Base-by-base conservation (phyloP, 1,140 invertebrate genomes). In the Adoxophyes honmai region DNA sequence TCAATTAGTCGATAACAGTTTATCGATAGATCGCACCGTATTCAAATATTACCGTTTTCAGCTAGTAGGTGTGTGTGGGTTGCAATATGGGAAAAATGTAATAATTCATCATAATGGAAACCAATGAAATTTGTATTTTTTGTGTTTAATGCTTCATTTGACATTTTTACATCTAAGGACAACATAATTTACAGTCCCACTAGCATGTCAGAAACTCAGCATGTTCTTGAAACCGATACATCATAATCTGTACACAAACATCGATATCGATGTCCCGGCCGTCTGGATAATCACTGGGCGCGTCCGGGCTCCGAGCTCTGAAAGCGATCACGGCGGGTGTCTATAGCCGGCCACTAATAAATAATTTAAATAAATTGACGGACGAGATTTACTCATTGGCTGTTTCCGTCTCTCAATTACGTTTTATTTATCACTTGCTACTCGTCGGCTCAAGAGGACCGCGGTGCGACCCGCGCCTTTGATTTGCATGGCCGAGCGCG, bases 361-460 rank as follows among this genome's bases (percentile, higher is more conserved):
- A 88, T 88, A 85, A 88, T 88, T 88, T 88, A 83, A 88, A 88
- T 82, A 88, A 88, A 88, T 88, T 88, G 85, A 88, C 85, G 83
- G 83, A 86, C 83, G 85, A 88, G 85, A 88, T 88, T 88, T 88
- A 88, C 85, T 88, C 83, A 88, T 88, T 88, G 85, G 76, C 75
- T 78, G 83, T 82, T 86, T 88, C 85, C 85, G 85, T 83, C 75
- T 77, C 81, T 88, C 85, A 85, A 88, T 88, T 86, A 88, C 78
- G 70, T 68, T 80, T 88, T 88, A 88, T 88, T 88, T 88, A 88
- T 88, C 85, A 88, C 85, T 88, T 85, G 77, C 73, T 77, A 79
- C 75, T 72, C 73, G 71, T 66, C 78, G 73, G 66, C 66, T 73
- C 63, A 73, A 71, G 68, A 65, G 68, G 55, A 67, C 60, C 66